Base-by-base conservation (phyloP, 2,888 invertebrate species). In the Cylindroiulus punctatus region DNA sequence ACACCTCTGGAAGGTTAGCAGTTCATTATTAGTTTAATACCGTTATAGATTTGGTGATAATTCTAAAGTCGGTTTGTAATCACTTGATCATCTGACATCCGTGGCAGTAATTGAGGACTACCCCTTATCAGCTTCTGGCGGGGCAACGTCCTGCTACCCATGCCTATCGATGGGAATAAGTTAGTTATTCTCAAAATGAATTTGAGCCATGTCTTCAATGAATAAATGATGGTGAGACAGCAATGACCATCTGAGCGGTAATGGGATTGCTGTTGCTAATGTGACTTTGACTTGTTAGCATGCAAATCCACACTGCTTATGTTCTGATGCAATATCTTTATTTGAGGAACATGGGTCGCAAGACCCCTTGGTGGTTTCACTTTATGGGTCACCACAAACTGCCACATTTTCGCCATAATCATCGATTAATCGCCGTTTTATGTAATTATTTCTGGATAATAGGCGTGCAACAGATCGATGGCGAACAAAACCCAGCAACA, bases 381-480 rank as follows among this genome's bases (percentile, higher is more conserved):
- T 52, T 52, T 42, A 42, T 1, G 12, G n/a, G 19, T 14, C 44
- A 44, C 44, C 4, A 14, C 44, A 44, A 44, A 44, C 14, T 8
- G 4, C 44, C 44, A 57, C n/a, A 26, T 26, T 65, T 26, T 26
- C 65, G 22, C 17, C 26, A 4, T 65, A 65, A 65, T 65, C 65
- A 65, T 65, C 65, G 26, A 19, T 65, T 65, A 65, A 65, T 65
- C 65, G 65, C 19, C 7, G 26, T n/a, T 65, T 65, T 65, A 65
- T 65, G 4, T 8, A 65, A 65, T 65, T 65, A 65, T 26, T 65
- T 65, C 22, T 65, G 65, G 65, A 65, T 65, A 65, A 65, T 65
- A 26, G 65, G 19, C 19, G 65, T 26, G 65, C 65, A 26, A 8
- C 26, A 26, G 65, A 65, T 65, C 65, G 65, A 65, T 65, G 65